Conservation (phyloP, 2,113 vertebrate genomes). For the Eudyptes chrysolophus region DNA sequence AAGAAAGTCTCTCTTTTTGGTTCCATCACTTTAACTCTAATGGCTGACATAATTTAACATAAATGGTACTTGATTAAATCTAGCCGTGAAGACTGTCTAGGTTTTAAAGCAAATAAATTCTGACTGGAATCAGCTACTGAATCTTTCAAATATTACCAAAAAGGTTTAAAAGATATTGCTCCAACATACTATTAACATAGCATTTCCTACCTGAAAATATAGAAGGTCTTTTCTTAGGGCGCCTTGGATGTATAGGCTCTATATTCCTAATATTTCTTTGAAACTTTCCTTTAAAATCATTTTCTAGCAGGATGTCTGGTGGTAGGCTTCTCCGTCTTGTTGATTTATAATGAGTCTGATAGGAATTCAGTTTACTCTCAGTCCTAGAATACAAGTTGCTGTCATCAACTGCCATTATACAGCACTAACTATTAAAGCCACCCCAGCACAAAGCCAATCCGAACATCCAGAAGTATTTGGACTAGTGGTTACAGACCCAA, state of each 20-base stretch:
- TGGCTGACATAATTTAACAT: neutral
- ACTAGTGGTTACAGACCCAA: neutral
- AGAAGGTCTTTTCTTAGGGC: slow-evolving; percentile 88
- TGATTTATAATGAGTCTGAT: slow-evolving; percentile 69
- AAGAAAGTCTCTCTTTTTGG: neutral
- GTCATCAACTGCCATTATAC: slow-evolving; percentile 84
- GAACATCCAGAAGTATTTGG: neutral
- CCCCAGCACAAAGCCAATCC: neutral
- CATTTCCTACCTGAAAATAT: slow-evolving; percentile 90
- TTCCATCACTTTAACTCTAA: neutral
- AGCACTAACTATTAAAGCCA: neutral
- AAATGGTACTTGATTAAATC: neutral
- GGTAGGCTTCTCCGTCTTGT: slow-evolving; percentile 81
- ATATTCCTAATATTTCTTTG: slow-evolving; percentile 77
- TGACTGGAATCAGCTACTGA: neutral
- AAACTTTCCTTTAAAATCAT: slow-evolving; percentile 83
- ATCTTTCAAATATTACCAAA: neutral
- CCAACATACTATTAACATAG: neutral
- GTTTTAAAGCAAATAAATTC: neutral
- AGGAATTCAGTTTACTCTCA: slow-evolving; percentile 73
- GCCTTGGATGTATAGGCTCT: slow-evolving; percentile 82
- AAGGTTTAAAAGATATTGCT: neutral
- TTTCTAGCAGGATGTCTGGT: slow-evolving; percentile 79
- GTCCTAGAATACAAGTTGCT: slow-evolving; percentile 75
- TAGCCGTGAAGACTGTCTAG: neutral